Conservation (phyloP, 2,113 vertebrate genomes). For the Aleadryas rufinucha region DNA sequence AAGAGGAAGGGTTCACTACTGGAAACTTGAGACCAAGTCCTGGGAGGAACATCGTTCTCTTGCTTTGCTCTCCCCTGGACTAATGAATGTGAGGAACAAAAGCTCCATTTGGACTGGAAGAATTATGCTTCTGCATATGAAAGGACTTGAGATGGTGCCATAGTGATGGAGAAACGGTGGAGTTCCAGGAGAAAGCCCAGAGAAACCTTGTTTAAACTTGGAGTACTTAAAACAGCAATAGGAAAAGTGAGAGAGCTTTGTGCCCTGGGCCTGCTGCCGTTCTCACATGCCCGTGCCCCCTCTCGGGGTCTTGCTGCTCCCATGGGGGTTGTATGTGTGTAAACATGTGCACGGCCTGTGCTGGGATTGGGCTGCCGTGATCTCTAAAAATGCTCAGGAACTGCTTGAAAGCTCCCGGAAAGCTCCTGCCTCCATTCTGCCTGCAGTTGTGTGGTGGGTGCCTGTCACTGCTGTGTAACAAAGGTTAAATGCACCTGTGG, state of each 20-base stretch:
- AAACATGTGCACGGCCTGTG: accelerated
- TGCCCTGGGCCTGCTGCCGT: background rate
- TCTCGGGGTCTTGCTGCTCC: background rate
- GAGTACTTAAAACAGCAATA: background rate
- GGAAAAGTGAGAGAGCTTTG: background rate
- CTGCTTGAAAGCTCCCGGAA: background rate
- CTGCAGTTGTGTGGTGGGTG: accelerated
- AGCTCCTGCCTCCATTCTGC: background rate
- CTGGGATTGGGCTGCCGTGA: background rate
- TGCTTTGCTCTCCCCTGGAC: background rate
- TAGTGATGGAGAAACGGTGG: background rate
- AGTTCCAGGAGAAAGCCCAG: background rate
- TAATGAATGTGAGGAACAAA: background rate
- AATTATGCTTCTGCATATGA: background rate
- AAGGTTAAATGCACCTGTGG: background rate
- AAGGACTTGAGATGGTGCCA: background rate
- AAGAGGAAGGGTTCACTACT: background rate
- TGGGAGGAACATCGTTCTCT: background rate
- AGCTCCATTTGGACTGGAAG: background rate
- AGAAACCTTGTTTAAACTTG: background rate
- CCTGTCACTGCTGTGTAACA: background rate
- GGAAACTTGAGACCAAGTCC: background rate
- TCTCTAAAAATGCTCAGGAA: background rate
- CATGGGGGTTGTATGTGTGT: accelerated
- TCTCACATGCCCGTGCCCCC: accelerated